Evolutionary conservation across 1,140 invertebrate genomes (phyloP), one percentile per base, ranked within the genome.

Genomic region (Drepana arcuata): DNA sequence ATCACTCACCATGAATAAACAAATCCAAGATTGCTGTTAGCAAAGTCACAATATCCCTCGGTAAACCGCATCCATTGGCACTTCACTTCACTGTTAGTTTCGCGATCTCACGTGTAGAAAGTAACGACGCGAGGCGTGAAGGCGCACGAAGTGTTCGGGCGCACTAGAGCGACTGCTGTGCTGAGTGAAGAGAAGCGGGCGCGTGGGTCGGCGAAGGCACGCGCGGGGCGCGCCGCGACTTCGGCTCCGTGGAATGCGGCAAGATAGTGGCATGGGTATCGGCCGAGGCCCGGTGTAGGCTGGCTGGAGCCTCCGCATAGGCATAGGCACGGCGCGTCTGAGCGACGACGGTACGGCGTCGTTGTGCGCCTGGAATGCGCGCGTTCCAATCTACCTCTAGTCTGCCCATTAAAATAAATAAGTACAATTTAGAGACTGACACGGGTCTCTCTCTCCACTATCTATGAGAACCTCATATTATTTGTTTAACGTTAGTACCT

Each of bases 1-100:
- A n/a, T n/a, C 54, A 78, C 77, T 81, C 59, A 81, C 77, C 77
- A 79, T 79, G 48, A 78, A 75, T 62, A 70, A 67, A 79, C 39
- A 77, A 81, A 79, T 77, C 68, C 72, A 70, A 70, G 56, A 45
- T 28, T 38, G 50, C 35, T 43, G 44, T 61, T 65, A 27, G 43
- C 48, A 64, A 61, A 48, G 48, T 43, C 64, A 78, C 63, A 62
- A 61, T 61, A 57, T 41, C 65, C 61, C 59, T 41, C 53, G 31
- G 56, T 65, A 41, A 77, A 71, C 71, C 66, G 67, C 67, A 78
- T 75, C 69, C 75, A 81, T 71, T 60, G 52, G 51, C 77, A 81
- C 77, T 73, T 60, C 72, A 81, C 77, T 74, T 44, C 57, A 74
- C 68, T 67, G 40, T 51, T 26, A 28, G 35, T 54, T 54, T 53